Evolutionary conservation across 2,888 invertebrate species (phyloP), one percentile per base, ranked within the genome.

Genomic region (Eremobia ochroleuca): DNA sequence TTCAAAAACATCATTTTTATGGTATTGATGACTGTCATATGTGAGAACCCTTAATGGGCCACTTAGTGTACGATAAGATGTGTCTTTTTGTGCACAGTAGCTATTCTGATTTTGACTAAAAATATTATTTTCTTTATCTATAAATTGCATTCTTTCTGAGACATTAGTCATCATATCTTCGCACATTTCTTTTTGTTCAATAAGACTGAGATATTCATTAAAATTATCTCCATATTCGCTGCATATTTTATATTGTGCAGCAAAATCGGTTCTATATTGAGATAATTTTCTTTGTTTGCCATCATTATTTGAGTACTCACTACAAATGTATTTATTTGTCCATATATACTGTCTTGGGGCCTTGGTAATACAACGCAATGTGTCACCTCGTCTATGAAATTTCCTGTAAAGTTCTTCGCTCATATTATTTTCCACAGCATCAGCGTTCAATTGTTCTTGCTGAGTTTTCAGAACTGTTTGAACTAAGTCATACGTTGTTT

Each of bases 401-500:
- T 28, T 49, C 5, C n/a, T 58, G n/a, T 77, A 40, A 40, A 46
- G 40, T 55, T 82, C 69, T n/a, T 71, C 46, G 31, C 13, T 65
- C 1, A n/a, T 15, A 40, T 58, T 72, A 62, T 72, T 64, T 73
- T 52, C 71, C 11, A 43, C 15, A 68, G 21, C 4, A 6, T 61
- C 13, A 40, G 25, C 8, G 21, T 62, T 66, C 3, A 64, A 68
- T 37, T 15, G 55, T 43, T 77, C 71, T 77, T 76, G 71, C 81
- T 93, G 91, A 80, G 79, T 92, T 55, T 82, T 87, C 31, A 92
- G 74, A 83, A 94, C 88, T 15, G 95, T 93, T 85, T 93, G 89
- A 28, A 96, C 81, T 55, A 96, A 91, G 82, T 96, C 95, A 82
- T 93, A 92, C 0, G 95, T 94, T 40, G 92, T 93, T 81, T 92